Percentiles rank a stretch among this genome's conserved stretches.
Evolutionary conservation across 2,113 vertebrate genomes (phyloP).

Genomic region (Mesembrinibis cayennensis): DNA sequence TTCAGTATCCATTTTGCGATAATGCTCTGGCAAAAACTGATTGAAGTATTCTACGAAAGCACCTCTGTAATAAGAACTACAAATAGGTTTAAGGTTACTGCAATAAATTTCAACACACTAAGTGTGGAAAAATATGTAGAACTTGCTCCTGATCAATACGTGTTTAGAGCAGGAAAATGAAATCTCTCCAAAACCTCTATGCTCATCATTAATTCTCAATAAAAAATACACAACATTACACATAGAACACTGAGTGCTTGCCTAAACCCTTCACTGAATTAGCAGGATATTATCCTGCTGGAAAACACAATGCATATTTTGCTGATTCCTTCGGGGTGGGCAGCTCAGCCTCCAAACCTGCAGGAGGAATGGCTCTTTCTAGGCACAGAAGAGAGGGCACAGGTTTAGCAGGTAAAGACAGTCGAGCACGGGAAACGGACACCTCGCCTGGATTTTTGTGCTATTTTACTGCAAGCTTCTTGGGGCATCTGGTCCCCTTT

Average conservation of each 20-base stretch:
- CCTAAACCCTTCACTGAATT: background rate
- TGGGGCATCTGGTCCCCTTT: background rate
- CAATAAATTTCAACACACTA: background rate
- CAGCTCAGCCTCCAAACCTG: background rate
- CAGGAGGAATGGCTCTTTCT: background rate
- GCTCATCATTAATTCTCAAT: background rate
- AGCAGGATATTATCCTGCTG: background rate
- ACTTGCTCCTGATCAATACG: background rate
- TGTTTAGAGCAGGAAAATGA: background rate
- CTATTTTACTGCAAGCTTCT: background rate
- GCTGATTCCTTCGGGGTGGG: background rate
- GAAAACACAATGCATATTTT: background rate
- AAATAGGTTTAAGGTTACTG: background rate
- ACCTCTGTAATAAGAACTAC: background rate
- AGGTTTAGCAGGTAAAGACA: background rate
- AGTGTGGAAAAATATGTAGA: background rate
- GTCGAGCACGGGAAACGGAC: accelerated
- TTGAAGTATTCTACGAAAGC: background rate
- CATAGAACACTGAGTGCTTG: background rate
- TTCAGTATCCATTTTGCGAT: background rate
- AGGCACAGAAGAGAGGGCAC: background rate
- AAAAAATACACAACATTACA: background rate
- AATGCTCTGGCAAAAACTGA: background rate
- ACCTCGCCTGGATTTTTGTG: background rate
- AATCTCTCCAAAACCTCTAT: background rate